phyloP scores from a whole-genome alignment of 2,113 vertebrate species.

The Lates calcarifer region DNA sequence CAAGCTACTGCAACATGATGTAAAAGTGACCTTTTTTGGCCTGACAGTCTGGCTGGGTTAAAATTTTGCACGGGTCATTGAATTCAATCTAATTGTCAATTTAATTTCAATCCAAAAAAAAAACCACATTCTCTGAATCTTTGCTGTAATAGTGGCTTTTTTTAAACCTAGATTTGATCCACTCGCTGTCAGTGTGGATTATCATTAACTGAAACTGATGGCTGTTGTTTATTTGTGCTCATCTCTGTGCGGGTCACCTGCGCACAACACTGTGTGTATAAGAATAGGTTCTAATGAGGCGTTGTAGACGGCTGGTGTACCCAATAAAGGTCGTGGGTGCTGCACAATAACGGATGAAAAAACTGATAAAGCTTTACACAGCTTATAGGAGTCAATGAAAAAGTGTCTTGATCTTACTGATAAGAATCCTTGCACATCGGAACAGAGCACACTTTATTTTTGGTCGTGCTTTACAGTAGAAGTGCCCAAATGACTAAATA shows the following conservation, averaged over 20 bases:
- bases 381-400: too few relatives aligned
- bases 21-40: not conserved
- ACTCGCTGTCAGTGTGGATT: not conserved
- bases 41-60: not conserved
- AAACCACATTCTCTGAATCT: not conserved
- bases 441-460: not conserved
- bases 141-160: not conserved
- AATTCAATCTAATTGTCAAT: not conserved
- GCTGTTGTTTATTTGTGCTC: not conserved
- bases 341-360: not conserved
- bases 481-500: not conserved
- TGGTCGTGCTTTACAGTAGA: not conserved
- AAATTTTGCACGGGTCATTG: not conserved
- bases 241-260: not conserved
- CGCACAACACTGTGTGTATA: not conserved
- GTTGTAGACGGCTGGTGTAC: not conserved
- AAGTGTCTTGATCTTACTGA: not conserved
- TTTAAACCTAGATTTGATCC: not conserved
- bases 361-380: not conserved
- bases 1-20: not conserved
- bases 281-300: not conserved
- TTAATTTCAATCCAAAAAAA: not conserved
- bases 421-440: not conserved
- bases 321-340: not conserved
- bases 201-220: slow-evolving; percentile 2